A percentile compares a stretch with the other conserved stretches of the same genome.
Evolutionary conservation across 2,797 vertebrate genomes (phyloP).

Genomic region (Liasis olivaceus): DNA sequence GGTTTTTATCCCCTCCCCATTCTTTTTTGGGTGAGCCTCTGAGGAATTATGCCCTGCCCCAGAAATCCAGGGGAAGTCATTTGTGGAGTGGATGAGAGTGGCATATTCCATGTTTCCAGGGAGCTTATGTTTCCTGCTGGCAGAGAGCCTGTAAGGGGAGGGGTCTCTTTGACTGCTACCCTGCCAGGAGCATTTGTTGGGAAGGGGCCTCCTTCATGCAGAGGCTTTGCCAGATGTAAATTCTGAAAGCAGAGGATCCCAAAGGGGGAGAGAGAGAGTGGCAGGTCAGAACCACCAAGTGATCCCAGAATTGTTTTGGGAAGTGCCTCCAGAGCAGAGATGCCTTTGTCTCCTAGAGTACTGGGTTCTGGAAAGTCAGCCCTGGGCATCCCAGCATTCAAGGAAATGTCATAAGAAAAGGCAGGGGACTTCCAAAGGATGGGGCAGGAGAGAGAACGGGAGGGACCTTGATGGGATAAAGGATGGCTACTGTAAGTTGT

Average conservation of each 20-base stretch:
- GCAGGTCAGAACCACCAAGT: background rate
- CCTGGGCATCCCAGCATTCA: background rate
- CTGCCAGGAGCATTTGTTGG: background rate
- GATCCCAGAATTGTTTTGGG: background rate
- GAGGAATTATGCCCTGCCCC: background rate
- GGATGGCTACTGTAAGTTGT: background rate
- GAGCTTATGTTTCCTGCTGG: slow-evolving; percentile 31
- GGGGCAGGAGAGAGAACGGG: background rate
- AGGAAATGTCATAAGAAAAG: background rate
- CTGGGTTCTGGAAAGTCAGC: background rate
- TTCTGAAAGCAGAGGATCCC: background rate
- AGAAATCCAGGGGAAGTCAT: background rate
- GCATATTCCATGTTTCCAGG: slow-evolving; percentile 16
- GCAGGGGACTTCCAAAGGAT: background rate
- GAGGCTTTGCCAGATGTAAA: background rate
- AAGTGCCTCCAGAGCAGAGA: too few species aligned
- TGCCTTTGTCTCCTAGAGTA: background rate
- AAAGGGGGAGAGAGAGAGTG: background rate
- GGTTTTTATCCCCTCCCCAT: background rate
- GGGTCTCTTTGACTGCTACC: background rate
- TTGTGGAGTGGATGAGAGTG: background rate
- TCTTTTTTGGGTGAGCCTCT: background rate
- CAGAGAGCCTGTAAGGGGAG: background rate
- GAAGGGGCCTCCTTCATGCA: slow-evolving; percentile 8
- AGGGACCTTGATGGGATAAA: background rate